These are phyloP conservation scores for Tringa solitaria DNA, from an alignment of 2,113 vertebrate genomes.

Conservation along the genomic window DNA sequence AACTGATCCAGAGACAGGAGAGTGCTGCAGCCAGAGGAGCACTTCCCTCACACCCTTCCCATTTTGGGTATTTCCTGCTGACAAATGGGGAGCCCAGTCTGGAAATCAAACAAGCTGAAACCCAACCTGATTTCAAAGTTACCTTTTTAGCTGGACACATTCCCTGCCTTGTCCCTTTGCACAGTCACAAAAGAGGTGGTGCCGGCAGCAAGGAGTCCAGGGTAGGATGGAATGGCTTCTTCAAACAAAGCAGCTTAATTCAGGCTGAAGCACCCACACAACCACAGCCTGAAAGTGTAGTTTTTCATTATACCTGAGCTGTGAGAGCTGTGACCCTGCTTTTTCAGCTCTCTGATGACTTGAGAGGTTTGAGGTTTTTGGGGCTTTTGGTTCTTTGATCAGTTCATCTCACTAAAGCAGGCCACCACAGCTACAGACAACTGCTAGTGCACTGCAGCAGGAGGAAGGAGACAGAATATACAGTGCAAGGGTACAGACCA, in stretches of 20 bases:
- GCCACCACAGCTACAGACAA: neutral
- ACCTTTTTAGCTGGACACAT: neutral
- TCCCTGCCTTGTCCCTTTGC: neutral
- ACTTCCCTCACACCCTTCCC: neutral
- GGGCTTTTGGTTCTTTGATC: neutral
- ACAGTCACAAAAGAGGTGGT: neutral
- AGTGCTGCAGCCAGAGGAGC: neutral
- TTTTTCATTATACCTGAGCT: neutral
- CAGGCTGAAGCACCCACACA: neutral
- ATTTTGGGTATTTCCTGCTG: neutral
- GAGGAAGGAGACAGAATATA: neutral
- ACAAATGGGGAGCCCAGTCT: neutral
- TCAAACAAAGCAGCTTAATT: neutral
- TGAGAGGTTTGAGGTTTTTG: rapidly evolving
- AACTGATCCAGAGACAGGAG: neutral
- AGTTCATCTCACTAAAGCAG: neutral
- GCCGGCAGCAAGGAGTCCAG: neutral
- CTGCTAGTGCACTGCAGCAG: neutral
- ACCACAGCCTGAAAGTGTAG: neutral
- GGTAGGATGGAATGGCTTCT: neutral
- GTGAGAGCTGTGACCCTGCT: neutral
- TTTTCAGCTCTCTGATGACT: neutral
- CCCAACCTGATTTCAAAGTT: neutral
- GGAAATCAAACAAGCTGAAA: neutral
- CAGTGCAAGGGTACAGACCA: neutral